These are phyloP conservation scores for Ciconia nigra DNA, from an alignment of 2,797 vertebrate species.

Conservation along the genomic window DNA sequence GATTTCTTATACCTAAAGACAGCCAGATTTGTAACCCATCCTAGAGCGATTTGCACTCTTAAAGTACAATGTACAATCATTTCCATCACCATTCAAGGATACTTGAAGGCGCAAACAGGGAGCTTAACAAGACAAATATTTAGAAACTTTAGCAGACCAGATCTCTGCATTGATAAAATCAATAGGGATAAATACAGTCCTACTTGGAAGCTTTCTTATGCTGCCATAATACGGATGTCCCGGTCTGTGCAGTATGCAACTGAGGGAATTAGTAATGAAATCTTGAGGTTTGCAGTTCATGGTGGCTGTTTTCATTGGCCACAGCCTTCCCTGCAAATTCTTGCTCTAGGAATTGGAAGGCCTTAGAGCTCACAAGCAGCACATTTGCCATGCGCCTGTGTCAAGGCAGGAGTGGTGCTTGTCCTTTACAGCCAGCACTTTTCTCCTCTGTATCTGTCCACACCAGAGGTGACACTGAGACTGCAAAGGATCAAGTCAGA, in stretches of 20 bases:
- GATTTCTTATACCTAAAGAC: background rate
- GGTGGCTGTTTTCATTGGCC: background rate
- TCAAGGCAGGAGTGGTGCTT: background rate
- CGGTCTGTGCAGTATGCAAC: background rate
- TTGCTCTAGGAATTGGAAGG: background rate
- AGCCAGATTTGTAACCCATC: background rate
- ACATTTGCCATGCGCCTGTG: background rate
- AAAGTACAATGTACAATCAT: background rate
- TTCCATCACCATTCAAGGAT: background rate
- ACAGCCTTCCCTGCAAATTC: background rate
- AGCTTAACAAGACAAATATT: background rate
- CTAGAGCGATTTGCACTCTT: background rate
- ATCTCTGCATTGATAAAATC: background rate
- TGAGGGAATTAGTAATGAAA: background rate
- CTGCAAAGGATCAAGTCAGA: background rate
- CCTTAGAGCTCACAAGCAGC: background rate
- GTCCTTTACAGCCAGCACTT: background rate
- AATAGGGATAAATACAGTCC: background rate
- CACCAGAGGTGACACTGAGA: background rate
- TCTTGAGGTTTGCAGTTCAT: background rate
- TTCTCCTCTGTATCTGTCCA: background rate
- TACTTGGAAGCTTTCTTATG: background rate
- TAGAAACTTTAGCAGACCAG: background rate
- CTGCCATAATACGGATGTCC: background rate
- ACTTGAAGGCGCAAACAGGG: background rate